Base-by-base conservation (phyloP, 2,113 vertebrate species). In the Corvus hawaiiensis region DNA sequence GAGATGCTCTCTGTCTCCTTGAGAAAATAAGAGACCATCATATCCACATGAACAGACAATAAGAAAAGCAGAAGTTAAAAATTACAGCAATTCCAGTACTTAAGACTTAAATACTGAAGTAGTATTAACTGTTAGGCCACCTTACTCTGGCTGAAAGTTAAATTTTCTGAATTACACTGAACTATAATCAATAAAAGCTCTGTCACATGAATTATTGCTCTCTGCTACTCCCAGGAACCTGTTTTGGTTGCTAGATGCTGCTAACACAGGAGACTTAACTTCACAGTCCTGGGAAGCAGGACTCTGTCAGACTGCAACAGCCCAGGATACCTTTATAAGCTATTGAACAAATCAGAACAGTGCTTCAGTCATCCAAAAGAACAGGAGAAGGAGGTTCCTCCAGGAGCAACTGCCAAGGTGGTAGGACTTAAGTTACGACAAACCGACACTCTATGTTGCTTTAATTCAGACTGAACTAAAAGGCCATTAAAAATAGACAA, bases 1-100 rank as follows among this genome's bases (percentile, higher is more conserved):
- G 68, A 71, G 64, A 63, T 58, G 81, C 27, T 92, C 80, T 97
- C 97, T 58, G 75, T 55, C 39, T 97, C 97, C 97, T 97, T 90
- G 7, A 95, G 77, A 86, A 97, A 91, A 85, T 7, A 87, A 94
- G 13, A 94, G 9, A 68, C 21, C 2, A 1, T 96, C 83, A 91
- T 15, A 77, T 35, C 6, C 63, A 74, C 26, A 10, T 13, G 19
- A 82, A 52, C 6, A 14, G 61, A 56, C 1, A 1, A 62, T 9
- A 3, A 84, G 21, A 86, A 62, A 4, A 79, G 44, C 7, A 74
- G 19, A 78, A 68, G 8, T 33, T 61, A 44, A 85, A 89, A 87
- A 4, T 4, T 0, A 71, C 11, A 55, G 43, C 4, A 85, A 82
- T 79, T 89, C 7, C 54, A 56, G 16, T 51, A 80, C n/a, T 87